Evolutionary conservation across 2,888 invertebrate species (phyloP), one percentile per base, ranked within the genome.

Genomic region (Fragum sueziense): DNA sequence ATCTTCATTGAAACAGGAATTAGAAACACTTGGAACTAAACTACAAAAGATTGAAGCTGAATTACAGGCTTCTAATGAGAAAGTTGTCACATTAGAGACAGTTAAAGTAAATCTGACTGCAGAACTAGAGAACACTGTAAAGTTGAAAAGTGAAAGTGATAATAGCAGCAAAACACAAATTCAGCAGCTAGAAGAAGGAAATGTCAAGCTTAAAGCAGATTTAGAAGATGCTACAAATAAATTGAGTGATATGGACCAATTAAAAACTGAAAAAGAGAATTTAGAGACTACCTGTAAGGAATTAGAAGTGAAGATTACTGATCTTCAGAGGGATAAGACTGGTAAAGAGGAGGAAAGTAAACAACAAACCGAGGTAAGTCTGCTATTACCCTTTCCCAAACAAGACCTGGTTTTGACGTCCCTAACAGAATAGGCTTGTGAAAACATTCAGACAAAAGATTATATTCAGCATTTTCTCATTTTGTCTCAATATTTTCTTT

Each of bases 291-390:
- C 67, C 47, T 79, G 77, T 37, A 57, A 51, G 27, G 67, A 72
- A 7, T 52, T 82, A 29, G 80, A 78, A 61, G 70, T 77, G 25
- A 71, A 74, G 29, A 51, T 80, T n/a, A 52, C 20, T 17, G 69
- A 37, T 2, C 9, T 74, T 17, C 68, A 76, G 33, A 52, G 31
- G 41, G 79, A 83, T 57, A 74, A 78, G 41, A 34, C 52, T 33
- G 51, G 69, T 41, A 57, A 78, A 54, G 79, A 79, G 37, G 41
- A 70, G 41, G 78, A 80, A 37, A 25, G 41, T 37, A 72, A 70
- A 22, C 88, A 88, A 62, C 76, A 85, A 68, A 65, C 79, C 25
- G 70, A 82, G 77, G 83, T 85, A 80, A 75, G 74, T 34, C 65
- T 57, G 4, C 14, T 14, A 6, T 37, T 9, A 37, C 37, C 6